phyloP scores from a whole-genome alignment of 2,113 vertebrate genomes.

The Austrofundulus limnaeus region DNA sequence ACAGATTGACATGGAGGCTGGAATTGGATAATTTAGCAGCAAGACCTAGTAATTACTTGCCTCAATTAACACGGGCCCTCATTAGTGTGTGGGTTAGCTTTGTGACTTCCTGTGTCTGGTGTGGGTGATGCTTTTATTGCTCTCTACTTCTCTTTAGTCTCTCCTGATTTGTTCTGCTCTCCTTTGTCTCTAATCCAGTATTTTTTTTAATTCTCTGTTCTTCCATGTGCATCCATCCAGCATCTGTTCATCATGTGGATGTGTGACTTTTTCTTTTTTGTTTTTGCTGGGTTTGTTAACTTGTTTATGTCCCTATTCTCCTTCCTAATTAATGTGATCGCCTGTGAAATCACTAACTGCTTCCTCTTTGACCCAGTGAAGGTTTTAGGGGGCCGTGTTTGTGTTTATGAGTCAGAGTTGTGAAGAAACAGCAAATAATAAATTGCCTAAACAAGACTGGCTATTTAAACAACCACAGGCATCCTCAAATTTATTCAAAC shows the following conservation, averaged over 20 bases:
- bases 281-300: slow-evolving; percentile 1
- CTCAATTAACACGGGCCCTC: slow-evolving; percentile 52
- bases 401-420: slow-evolving; percentile 10
- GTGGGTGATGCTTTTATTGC: neutral
- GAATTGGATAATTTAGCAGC: slow-evolving; percentile 41
- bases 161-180: slow-evolving; percentile 12
- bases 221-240: slow-evolving; percentile 15
- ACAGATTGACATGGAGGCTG: slow-evolving; percentile 24
- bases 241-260: slow-evolving; percentile 28
- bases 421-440: neutral
- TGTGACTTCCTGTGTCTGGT: slow-evolving; percentile 25
- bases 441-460: neutral
- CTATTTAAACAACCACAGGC: neutral
- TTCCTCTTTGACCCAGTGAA: slow-evolving; percentile 39
- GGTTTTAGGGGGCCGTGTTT: slow-evolving; percentile 12
- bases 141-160: slow-evolving; percentile 3
- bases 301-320: slow-evolving; percentile 33
- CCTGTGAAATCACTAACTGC: slow-evolving; percentile 59
- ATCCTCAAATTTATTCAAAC: slow-evolving; percentile 15
- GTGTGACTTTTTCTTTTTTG: slow-evolving; percentile 10
- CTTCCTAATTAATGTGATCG: slow-evolving; percentile 53
- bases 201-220: neutral
- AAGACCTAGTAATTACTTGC: slow-evolving; percentile 51
- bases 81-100: slow-evolving; percentile 47
- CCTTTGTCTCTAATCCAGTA: neutral